A percentile compares a stretch with the other conserved stretches of the same genome.
phyloP scores from a whole-genome alignment of 2,888 invertebrate species.

The Agriopis aurantiaria region DNA sequence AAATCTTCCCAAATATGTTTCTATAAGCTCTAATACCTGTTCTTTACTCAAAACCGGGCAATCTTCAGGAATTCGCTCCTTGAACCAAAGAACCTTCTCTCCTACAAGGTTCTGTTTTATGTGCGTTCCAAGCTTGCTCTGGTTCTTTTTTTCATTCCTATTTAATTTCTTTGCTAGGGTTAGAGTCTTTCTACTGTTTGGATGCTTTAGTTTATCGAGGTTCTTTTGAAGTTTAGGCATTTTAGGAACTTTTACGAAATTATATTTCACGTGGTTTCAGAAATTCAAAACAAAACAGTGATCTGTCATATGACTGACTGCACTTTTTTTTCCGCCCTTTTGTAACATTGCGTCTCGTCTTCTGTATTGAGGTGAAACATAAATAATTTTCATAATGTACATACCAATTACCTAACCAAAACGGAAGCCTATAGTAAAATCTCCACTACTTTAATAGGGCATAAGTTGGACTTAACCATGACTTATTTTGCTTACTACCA shows the following conservation, averaged over 20 bases:
- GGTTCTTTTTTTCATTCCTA: constrained; percentile 87
- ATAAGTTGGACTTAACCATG: no score
- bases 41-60: constrained; percentile 85
- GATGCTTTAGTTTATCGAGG: constrained; percentile 89
- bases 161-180: constrained; percentile 90
- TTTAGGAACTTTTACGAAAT: constrained; percentile 38
- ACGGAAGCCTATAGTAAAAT: no score
- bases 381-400: no score
- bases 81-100: constrained; percentile 93
- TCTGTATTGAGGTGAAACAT: no score
- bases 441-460: no score
- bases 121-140: constrained; percentile 88
- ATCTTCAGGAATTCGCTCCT: constrained; percentile 87
- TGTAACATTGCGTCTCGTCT: no score
- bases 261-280: constrained; percentile 14
- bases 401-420: no score
- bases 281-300: not conserved
- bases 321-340: no score
- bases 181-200: constrained; percentile 93
- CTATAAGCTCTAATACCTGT: constrained; percentile 86
- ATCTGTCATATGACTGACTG: not conserved
- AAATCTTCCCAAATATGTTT: constrained; percentile 86
- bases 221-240: constrained; percentile 77
- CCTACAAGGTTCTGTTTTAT: constrained; percentile 91
- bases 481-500: no score